Conservation (phyloP, 2,888 invertebrate genomes). For the Rapana venosa region DNA sequence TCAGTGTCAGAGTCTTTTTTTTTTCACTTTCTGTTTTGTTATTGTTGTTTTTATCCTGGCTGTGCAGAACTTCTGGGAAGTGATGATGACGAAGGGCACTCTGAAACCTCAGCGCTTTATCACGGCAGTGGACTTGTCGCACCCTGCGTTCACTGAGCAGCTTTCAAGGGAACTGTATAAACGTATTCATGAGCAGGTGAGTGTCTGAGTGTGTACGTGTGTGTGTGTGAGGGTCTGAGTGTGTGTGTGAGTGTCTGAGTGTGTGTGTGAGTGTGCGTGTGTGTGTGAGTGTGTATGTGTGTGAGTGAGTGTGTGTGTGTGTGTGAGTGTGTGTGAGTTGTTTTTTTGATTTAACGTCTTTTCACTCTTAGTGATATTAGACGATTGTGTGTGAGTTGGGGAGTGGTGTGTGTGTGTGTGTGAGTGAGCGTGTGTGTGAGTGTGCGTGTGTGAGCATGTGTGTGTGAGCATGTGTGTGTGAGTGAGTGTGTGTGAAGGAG, state of each 20-base stretch:
- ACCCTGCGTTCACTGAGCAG: conserved; percentile 71
- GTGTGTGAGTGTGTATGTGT: conserved; percentile 33
- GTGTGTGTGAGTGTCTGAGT: conserved; percentile 14
- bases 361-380: no score
- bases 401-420: conserved; percentile 2
- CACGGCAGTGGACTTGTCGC: conserved; percentile 74
- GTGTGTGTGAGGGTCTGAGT: conserved; percentile 33
- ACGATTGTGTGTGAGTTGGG: neutral
- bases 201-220: neutral
- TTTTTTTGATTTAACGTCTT: no score
- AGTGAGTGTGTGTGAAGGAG: no score
- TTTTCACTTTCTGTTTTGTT: neutral
- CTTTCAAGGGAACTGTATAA: conserved; percentile 76
- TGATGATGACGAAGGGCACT: conserved; percentile 75
- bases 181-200: conserved; percentile 75
- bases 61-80: conserved; percentile 64
- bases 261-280: conserved; percentile 23
- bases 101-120: conserved; percentile 76
- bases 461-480: no score
- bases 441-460: no score
- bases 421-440: neutral
- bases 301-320: neutral
- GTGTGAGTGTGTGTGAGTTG: neutral
- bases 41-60: neutral
- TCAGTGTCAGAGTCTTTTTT: neutral